Conservation (phyloP, 2,113 vertebrate species). For the Ctenodactylus gundi region DNA sequence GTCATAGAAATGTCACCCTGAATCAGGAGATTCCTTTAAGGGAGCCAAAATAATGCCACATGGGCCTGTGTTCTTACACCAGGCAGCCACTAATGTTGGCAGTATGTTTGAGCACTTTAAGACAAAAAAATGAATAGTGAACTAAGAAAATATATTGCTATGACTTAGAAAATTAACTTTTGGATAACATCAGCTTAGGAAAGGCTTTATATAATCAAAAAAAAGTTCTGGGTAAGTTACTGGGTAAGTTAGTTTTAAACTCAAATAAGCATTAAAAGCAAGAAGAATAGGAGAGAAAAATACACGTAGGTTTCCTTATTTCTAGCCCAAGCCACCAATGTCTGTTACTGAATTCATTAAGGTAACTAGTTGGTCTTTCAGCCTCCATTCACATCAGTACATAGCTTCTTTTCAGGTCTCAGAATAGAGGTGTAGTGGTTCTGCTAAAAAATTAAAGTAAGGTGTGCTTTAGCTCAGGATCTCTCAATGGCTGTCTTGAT, state of each 20-base stretch:
- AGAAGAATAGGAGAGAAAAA: neutral
- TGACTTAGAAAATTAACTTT: neutral
- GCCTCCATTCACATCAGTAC: neutral
- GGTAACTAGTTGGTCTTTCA: neutral
- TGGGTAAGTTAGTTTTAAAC: neutral
- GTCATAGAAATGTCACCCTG: neutral
- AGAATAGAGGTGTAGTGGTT: neutral
- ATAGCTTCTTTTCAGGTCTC: neutral
- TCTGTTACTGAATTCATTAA: neutral
- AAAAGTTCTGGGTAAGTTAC: neutral
- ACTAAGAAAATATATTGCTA: neutral
- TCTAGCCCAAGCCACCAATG: neutral
- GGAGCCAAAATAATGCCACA: neutral
- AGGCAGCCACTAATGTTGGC: neutral
- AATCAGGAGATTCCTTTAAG: neutral
- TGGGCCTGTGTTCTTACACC: neutral
- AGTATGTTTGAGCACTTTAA: neutral
- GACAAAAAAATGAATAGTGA: neutral
- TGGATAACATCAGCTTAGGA: neutral
- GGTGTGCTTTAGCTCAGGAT: neutral
- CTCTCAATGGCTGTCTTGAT: neutral
- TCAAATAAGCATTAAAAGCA: neutral
- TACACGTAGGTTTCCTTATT: neutral
- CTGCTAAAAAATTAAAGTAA: neutral
- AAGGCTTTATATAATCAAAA: neutral